These are phyloP conservation scores for Scelioninae gen. 1 DNA, from an alignment of 2,888 invertebrate species.

Conservation along the genomic window DNA sequence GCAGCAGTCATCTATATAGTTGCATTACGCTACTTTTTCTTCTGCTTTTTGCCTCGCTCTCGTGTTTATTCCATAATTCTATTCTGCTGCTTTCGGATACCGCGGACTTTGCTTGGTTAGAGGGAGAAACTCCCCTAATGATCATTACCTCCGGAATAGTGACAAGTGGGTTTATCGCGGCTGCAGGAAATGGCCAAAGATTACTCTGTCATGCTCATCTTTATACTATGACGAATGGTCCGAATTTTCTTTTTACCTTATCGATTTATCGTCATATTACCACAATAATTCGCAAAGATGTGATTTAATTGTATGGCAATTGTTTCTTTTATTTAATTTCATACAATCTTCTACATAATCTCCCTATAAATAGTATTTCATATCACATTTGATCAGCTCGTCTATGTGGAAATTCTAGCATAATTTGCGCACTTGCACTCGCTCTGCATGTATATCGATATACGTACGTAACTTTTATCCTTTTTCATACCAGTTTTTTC, in stretches of 20 bases:
- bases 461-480: no score
- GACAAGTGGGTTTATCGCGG: constrained; percentile 81
- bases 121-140: constrained; percentile 77
- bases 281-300: no score
- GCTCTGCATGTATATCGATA: constrained; percentile 75
- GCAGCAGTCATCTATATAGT: constrained; percentile 65
- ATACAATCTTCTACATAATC: no score
- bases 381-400: no score
- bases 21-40: constrained; percentile 49
- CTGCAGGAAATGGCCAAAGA: constrained; percentile 81
- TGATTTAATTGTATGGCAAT: no score
- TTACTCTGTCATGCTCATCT: constrained; percentile 82
- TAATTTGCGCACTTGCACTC: constrained; percentile 69
- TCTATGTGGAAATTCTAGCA: constrained; percentile 81
- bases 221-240: constrained; percentile 68
- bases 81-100: constrained; percentile 69
- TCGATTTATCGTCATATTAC: constrained; percentile 34
- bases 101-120: constrained; percentile 64
- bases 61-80: constrained; percentile 69
- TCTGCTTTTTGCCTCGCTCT: constrained; percentile 53
- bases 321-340: no score
- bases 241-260: constrained; percentile 69
- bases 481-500: constrained; percentile 9
- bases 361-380: no score
- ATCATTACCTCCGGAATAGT: constrained; percentile 84